A percentile compares a stretch with the other conserved stretches of the same genome.
phyloP scores from a whole-genome alignment of 2,113 vertebrate genomes.

The Halcyon senegalensis region DNA sequence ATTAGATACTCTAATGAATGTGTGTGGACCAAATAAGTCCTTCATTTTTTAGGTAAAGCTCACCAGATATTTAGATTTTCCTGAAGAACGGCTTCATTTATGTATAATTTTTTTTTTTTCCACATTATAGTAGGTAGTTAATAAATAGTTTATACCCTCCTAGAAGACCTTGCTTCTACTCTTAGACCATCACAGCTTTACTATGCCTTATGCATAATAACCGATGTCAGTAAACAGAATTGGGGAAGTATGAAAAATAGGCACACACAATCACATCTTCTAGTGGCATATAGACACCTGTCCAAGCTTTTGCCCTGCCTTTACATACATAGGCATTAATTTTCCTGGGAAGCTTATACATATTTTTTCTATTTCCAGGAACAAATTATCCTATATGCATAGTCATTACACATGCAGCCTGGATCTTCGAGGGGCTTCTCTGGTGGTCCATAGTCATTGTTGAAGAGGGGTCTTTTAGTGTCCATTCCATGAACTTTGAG shows the following conservation, averaged over 20 bases:
- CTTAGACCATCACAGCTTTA: neutral
- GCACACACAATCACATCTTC: neutral
- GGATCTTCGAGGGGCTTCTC: too few relatives aligned
- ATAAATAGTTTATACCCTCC: neutral
- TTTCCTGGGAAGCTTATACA: too few relatives aligned
- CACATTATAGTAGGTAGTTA: neutral
- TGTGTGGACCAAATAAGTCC: neutral
- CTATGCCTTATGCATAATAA: neutral
- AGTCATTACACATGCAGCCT: too few relatives aligned
- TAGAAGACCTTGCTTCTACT: neutral
- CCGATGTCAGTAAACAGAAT: neutral
- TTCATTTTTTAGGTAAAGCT: neutral
- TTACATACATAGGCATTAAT: too few relatives aligned
- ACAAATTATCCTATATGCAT: too few relatives aligned
- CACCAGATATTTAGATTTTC: neutral
- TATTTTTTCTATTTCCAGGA: too few relatives aligned
- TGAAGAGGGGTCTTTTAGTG: too few relatives aligned
- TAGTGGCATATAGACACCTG: neutral
- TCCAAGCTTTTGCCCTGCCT: too few relatives aligned
- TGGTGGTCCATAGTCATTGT: too few relatives aligned
- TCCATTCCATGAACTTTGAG: too few relatives aligned
- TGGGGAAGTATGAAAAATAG: neutral
- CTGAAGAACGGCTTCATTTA: neutral
- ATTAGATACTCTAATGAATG: neutral
- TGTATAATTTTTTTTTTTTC: neutral